Evolutionary conservation across 2,888 invertebrate species (phyloP).

Genomic region (Pycnomerus fuliginosus): DNA sequence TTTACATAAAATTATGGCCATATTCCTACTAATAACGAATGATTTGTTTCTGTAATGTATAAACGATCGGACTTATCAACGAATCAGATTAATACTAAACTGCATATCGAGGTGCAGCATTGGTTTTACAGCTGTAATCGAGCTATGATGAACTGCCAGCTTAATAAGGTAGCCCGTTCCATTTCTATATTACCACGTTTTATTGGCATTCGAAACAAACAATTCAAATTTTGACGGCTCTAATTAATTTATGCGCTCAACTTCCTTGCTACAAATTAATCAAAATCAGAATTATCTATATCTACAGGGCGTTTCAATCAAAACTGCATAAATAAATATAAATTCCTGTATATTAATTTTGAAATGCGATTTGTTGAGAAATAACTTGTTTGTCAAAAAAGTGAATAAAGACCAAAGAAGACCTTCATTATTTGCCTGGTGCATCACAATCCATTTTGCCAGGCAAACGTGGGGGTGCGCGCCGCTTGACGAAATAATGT

Average conservation of each 20-base stretch:
- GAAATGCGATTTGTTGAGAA: too few species aligned
- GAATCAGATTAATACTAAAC: constrained; percentile 28
- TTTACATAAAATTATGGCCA: constrained; percentile 44
- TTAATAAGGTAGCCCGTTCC: constrained; percentile 43
- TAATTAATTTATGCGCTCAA: too few species aligned
- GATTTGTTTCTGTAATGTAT: constrained; percentile 27
- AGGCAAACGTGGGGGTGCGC: constrained; percentile 9
- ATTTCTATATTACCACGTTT: constrained; percentile 40
- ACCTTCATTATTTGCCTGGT: constrained; percentile 3
- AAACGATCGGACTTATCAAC: constrained; percentile 26
- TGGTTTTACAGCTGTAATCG: constrained; percentile 47
- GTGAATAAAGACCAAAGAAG: background rate
- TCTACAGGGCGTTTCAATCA: too few species aligned
- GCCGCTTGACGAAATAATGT: constrained; percentile 18
- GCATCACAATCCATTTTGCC: background rate
- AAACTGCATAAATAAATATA: too few species aligned
- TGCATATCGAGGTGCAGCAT: constrained; percentile 28
- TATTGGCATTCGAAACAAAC: constrained; percentile 33
- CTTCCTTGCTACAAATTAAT: too few species aligned
- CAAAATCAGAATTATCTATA: too few species aligned
- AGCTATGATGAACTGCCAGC: constrained; percentile 48
- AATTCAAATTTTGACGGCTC: constrained; percentile 20
- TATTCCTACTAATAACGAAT: constrained; percentile 30
- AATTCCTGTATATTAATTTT: too few species aligned
- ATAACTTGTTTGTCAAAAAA: background rate